These are phyloP conservation scores for Heteropelma amictum DNA, from an alignment of 2,888 invertebrate species.

Conservation along the genomic window DNA sequence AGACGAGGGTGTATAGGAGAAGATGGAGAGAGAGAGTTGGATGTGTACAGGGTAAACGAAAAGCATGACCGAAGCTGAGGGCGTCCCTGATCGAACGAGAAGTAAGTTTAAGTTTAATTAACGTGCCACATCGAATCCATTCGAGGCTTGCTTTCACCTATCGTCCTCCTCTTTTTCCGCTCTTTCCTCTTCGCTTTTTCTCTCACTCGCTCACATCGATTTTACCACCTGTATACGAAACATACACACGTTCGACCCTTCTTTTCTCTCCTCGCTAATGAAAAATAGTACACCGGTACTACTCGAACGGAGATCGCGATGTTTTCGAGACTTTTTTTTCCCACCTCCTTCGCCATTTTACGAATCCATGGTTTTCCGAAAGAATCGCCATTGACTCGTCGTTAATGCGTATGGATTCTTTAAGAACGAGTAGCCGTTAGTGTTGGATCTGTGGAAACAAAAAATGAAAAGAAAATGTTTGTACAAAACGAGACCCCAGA, in stretches of 20 bases:
- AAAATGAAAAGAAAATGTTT: background rate
- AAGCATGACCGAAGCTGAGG: slow-evolving; percentile 53
- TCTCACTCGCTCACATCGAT: slow-evolving; percentile 20
- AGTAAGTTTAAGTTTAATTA: slow-evolving; percentile 75
- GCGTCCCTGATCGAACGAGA: slow-evolving; percentile 60
- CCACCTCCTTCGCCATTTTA: no score
- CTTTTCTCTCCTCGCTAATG: background rate
- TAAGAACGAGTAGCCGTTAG: background rate
- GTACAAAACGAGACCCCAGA: background rate
- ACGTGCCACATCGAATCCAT: slow-evolving; percentile 71
- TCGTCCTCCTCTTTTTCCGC: slow-evolving; percentile 36
- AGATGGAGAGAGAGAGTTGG: slow-evolving; percentile 30
- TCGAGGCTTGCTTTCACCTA: slow-evolving; percentile 58
- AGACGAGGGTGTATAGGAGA: slow-evolving; percentile 2
- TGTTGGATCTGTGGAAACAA: background rate
- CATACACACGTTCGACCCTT: slow-evolving; percentile 24
- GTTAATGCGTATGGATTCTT: no score
- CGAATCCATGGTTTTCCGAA: no score
- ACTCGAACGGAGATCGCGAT: no score
- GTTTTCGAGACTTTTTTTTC: background rate
- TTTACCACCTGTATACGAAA: slow-evolving; percentile 36
- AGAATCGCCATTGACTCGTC: no score
- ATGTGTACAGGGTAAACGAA: slow-evolving; percentile 42
- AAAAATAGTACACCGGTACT: background rate
- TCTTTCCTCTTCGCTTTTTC: background rate